Evolutionary conservation across 2,888 invertebrate genomes (phyloP).

Genomic region (Ferrisia virgata): DNA sequence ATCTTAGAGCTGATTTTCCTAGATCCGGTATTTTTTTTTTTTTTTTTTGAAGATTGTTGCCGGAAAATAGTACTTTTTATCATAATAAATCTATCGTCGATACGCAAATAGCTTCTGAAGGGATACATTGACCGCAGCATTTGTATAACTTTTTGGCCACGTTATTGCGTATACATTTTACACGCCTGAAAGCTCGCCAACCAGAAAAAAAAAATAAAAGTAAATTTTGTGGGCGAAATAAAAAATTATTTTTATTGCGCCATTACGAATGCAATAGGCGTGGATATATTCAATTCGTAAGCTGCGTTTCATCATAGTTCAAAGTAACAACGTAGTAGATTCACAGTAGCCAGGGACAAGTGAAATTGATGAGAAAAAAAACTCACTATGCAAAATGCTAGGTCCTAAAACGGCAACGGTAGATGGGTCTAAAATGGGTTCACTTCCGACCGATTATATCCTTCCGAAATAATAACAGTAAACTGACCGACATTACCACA

Average conservation of each 20-base stretch:
- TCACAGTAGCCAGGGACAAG: neutral
- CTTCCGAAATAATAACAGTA: constrained; percentile 8
- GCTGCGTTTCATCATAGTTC: neutral
- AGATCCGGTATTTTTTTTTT: too few relatives aligned
- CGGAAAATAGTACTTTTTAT: too few relatives aligned
- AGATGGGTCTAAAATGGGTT: neutral
- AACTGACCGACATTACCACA: constrained; percentile 1
- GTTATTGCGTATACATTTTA: too few relatives aligned
- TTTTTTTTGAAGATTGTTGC: too few relatives aligned
- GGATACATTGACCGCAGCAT: too few relatives aligned
- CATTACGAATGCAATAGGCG: neutral
- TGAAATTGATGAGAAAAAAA: neutral
- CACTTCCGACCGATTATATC: neutral
- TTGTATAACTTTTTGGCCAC: too few relatives aligned
- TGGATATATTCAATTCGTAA: neutral
- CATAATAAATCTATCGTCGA: too few relatives aligned
- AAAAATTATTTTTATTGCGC: neutral
- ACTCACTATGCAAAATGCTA: neutral
- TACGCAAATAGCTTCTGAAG: too few relatives aligned
- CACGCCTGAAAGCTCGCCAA: too few relatives aligned
- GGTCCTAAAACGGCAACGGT: neutral
- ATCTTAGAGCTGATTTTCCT: too few relatives aligned
- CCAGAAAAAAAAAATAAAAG: too few relatives aligned
- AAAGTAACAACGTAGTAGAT: neutral
- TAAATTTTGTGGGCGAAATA: neutral